Evolutionary conservation across 1,140 invertebrate genomes (phyloP), one percentile per base, ranked within the genome.

Genomic region (Calephelis virginiensis): DNA sequence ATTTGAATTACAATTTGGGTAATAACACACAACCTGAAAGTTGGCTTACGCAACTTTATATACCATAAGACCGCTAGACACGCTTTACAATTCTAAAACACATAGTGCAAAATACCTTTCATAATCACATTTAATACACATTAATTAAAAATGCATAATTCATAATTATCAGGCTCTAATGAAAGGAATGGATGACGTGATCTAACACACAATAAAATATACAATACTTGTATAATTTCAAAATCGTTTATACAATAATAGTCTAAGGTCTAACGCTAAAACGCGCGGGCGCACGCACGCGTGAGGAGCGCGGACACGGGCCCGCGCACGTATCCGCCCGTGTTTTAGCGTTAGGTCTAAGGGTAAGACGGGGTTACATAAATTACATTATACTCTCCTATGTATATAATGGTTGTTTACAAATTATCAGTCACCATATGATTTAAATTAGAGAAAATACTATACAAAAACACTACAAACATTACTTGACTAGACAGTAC

Each of bases 401-500:
- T 69, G 64, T 65, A 62, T 62, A 66, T 56, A 66, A 59, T 68
- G 40, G 69, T 48, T 61, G 64, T 72, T 73, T 73, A 75, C 73
- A 75, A 73, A 69, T 76, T 73, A 80, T 85, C 87, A 87, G 83
- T 87, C 84, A 74, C 80, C 78, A 68, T 81, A 80, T 68, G 67
- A 72, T 76, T 82, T 80, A 81, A 81, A 83, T 79, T 81, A 76
- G 80, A 75, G 78, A 75, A 81, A 85, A 80, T 82, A 86, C 80
- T 82, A 89, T 88, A 90, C 82, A 88, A 86, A 83, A 80, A 83
- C 80, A 86, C 80, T 85, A 86, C 77, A 81, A 84, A 81, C 74
- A 81, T 82, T 83, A 85, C 76, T 90, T 90, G 85, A 89, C 88
- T 90, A 89, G 88, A 90, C 88, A 86, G 85, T 89, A 89, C 85